Percentiles rank a stretch among this genome's conserved stretches.
Evolutionary conservation across 2,113 vertebrate genomes (phyloP).

Genomic region (Delphinapterus leucas): DNA sequence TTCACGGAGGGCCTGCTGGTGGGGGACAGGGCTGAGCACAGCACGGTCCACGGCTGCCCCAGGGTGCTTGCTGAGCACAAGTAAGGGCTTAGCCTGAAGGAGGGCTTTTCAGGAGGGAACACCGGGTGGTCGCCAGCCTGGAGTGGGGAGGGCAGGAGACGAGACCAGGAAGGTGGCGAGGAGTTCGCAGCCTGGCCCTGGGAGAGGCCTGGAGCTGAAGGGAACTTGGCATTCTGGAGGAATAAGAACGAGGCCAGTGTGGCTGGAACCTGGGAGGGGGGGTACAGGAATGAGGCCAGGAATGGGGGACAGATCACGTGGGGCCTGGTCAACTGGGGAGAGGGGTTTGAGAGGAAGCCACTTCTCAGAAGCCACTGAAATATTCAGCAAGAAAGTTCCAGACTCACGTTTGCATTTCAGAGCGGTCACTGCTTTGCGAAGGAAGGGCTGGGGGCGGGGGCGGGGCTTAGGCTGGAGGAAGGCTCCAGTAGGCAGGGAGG

Average conservation of each 20-base stretch:
- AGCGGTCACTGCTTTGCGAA: neutral
- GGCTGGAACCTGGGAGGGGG: no score
- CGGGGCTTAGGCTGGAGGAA: neutral
- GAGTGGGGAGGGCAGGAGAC: neutral
- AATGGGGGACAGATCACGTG: neutral
- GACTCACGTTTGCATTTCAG: neutral
- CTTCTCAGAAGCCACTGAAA: neutral
- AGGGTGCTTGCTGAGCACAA: neutral
- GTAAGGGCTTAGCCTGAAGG: neutral
- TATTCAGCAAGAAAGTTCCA: neutral
- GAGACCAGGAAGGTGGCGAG: neutral
- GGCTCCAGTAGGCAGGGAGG: neutral
- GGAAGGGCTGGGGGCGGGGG: neutral
- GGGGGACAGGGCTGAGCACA: neutral
- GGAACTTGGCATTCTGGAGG: neutral
- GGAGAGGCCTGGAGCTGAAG: neutral
- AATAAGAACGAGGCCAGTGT: neutral
- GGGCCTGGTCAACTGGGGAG: neutral
- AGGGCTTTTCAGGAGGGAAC: neutral
- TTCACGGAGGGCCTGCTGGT: neutral
- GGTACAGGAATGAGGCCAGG: neutral
- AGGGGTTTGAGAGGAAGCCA: neutral
- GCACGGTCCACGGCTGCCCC: fast-evolving
- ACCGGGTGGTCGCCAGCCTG: neutral
- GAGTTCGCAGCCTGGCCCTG: neutral